Conservation (phyloP, 2,113 vertebrate species). For the Aphyosemion australe region DNA sequence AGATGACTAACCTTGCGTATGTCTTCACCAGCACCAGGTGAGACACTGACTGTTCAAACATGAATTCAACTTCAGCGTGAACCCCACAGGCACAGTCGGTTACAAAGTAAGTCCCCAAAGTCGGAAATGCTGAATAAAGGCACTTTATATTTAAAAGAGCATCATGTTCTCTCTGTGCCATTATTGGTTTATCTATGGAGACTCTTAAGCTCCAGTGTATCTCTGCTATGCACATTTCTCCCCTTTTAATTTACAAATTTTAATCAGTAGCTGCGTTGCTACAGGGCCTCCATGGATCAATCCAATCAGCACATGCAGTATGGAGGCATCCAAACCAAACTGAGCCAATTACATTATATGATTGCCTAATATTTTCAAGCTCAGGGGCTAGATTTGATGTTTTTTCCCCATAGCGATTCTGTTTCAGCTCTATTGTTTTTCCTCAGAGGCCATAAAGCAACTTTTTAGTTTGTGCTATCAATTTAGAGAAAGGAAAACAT, state of each 20-base stretch:
- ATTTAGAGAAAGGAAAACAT: neutral
- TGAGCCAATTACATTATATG: slow-evolving; percentile 46
- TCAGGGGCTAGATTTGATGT: slow-evolving; percentile 27
- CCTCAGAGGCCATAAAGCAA: slow-evolving; percentile 26
- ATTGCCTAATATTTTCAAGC: slow-evolving; percentile 40
- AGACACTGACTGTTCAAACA: slow-evolving; percentile 51
- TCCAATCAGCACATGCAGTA: slow-evolving; percentile 46
- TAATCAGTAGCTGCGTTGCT: slow-evolving; percentile 55
- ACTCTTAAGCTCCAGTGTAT: slow-evolving; percentile 22
- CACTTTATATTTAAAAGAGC: neutral
- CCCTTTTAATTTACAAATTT: slow-evolving; percentile 53
- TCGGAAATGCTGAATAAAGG: neutral
- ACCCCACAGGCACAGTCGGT: slow-evolving; percentile 16
- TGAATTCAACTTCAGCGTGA: slow-evolving; percentile 30
- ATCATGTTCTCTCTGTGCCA: neutral
- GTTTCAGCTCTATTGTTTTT: slow-evolving; percentile 32
- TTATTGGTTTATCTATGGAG: slow-evolving; percentile 18
- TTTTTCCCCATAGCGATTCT: slow-evolving; percentile 1
- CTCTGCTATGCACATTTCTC: slow-evolving; percentile 23
- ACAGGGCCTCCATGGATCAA: slow-evolving; percentile 51
- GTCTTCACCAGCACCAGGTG: slow-evolving; percentile 45
- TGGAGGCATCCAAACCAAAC: slow-evolving; percentile 27
- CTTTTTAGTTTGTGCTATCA: slow-evolving; percentile 19
- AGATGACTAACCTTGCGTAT: slow-evolving; percentile 61
- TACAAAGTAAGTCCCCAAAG: slow-evolving; percentile 15